Evolutionary conservation across 2,888 invertebrate species (phyloP).

Genomic region (Sarcophaga carnaria): DNA sequence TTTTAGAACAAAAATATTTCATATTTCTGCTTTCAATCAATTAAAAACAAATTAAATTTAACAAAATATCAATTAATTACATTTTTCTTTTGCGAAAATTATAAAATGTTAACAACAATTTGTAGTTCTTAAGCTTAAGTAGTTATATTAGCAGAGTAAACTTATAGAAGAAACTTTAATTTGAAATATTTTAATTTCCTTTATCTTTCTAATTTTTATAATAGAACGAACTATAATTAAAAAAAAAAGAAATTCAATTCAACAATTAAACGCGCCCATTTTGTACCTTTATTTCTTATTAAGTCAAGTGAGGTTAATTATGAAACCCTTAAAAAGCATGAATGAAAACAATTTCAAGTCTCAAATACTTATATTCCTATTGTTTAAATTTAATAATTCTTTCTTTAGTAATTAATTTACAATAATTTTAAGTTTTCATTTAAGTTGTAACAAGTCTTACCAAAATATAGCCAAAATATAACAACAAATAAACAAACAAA

Average conservation of each 20-base stretch:
- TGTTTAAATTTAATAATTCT: background rate
- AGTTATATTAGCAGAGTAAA: conserved; percentile 18
- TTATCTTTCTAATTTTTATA: background rate
- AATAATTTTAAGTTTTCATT: conserved; percentile 22
- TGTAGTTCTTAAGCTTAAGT: conserved; percentile 30
- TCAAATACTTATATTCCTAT: conserved; percentile 16
- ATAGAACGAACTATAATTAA: background rate
- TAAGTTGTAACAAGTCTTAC: conserved; percentile 16
- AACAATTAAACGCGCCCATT: conserved; percentile 39
- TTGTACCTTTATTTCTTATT: conserved; percentile 38
- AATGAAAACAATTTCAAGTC: background rate
- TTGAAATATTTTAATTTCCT: background rate
- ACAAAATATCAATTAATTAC: conserved; percentile 26
- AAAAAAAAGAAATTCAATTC: background rate
- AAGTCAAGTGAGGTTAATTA: background rate
- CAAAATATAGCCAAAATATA: conserved; percentile 29
- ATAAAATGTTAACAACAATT: conserved; percentile 34
- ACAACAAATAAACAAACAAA: conserved; percentile 9
- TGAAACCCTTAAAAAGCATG: background rate
- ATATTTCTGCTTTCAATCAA: conserved; percentile 19
- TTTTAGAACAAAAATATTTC: conserved; percentile 15
- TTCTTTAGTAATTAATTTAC: background rate
- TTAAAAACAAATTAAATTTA: conserved; percentile 5
- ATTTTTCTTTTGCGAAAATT: background rate
- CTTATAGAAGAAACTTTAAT: conserved; percentile 7